Percentiles rank a stretch among this genome's conserved stretches.
These are phyloP conservation scores for Epinephelus awoara DNA, from an alignment of 2,797 vertebrate genomes.

Conservation along the genomic window DNA sequence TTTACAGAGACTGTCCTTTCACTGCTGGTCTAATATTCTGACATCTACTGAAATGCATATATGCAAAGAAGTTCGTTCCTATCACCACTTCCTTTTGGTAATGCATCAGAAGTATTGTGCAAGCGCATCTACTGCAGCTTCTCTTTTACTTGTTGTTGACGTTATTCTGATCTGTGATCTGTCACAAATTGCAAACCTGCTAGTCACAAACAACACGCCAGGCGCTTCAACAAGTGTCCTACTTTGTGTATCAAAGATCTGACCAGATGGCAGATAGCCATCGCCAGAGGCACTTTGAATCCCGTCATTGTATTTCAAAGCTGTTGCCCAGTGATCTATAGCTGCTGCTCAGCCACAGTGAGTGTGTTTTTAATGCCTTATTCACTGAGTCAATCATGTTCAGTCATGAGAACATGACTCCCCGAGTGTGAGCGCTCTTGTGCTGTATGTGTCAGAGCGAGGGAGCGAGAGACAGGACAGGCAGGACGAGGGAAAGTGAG, in stretches of 20 bases:
- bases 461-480: conserved; percentile 58
- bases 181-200: conserved; percentile 64
- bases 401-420: conserved; percentile 84
- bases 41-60: conserved; percentile 17
- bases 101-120: not conserved
- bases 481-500: conserved; percentile 58
- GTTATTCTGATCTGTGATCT: conserved; percentile 73
- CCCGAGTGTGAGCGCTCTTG: conserved; percentile 63
- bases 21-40: conserved; percentile 24
- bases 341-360: conserved; percentile 66
- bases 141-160: conserved; percentile 67
- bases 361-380: conserved; percentile 78
- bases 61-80: conserved; percentile 20
- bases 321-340: conserved; percentile 78
- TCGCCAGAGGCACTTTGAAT: conserved; percentile 77
- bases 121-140: conserved; percentile 7
- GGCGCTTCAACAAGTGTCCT: conserved; percentile 71
- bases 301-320: conserved; percentile 80
- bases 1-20: conserved; percentile 32
- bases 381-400: conserved; percentile 79
- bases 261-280: conserved; percentile 83
- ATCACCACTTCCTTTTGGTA: conserved; percentile 6
- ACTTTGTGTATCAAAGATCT: conserved; percentile 83
- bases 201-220: conserved; percentile 69
- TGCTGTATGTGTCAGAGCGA: conserved; percentile 74